Evolutionary conservation across 1,140 invertebrate species (phyloP), one percentile per base, ranked within the genome.

Genomic region (Argopecten irradians): DNA sequence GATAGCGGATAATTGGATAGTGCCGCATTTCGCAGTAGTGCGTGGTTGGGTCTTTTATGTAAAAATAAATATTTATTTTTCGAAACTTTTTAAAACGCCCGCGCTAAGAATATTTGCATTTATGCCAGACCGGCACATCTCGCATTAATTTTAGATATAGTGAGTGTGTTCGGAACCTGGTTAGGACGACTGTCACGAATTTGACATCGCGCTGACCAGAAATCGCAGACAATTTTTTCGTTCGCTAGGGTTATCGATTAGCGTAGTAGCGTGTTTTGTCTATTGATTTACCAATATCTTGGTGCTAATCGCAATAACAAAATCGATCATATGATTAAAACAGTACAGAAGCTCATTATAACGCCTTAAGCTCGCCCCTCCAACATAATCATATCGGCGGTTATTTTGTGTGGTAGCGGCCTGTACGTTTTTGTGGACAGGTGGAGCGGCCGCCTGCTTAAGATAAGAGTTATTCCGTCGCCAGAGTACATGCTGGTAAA

Each of bases 391-490:
- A n/a, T 71, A 71, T 71, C 55, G n/a, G 22, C 55, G 8, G 55
- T 28, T n/a, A 71, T 71, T 71, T 71, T 28, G 55, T 28, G 55
- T n/a, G n/a, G 55, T 71, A 71, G 55, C 55, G 55, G 22, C 55
- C 55, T 11, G 55, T 71, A 71, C 22, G n/a, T n/a, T n/a, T 46
- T 46, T n/a, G 55, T 28, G 55, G n/a, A 46, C 43, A n/a, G 55
- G 55, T 87, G 34, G 82, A 32, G 86, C n/a, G n/a, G n/a, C n/a
- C n/a, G n/a, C n/a, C n/a, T n/a, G n/a, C 33, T 87, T 83, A 36
- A 83, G 82, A 82, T 83, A 83, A 83, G 34, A 82, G 32, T 87
- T 87, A 87, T 87, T 39, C 41, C 35, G 82, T 84, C 86, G 86
- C 83, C 82, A 82, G n/a, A 71, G 55, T 71, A 71, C 55, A 71